Base-by-base conservation (phyloP, 92 coral and sea anemone species). In the Zoanthus solanderi region DNA sequence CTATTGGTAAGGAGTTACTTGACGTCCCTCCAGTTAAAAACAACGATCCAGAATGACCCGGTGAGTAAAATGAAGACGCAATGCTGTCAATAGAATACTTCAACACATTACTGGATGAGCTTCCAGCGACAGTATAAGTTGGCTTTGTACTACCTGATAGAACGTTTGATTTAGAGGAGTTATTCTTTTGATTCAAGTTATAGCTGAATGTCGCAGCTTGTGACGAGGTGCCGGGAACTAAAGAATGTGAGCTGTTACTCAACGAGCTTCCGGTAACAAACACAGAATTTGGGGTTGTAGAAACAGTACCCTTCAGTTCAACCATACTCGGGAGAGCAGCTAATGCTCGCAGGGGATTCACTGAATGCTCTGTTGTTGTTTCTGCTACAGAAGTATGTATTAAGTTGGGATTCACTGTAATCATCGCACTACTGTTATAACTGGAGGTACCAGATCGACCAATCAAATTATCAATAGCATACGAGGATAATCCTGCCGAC, bases 1-100 rank as follows among this genome's bases (percentile, higher is more conserved):
- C 75, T 16, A 76, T 76, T 46, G 90, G 61, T 7, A 88, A 54
- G 12, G 83, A 47, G 67, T 76, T 83, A 32, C 83, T 71, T 37
- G 80, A 44, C 6, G 89, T 48, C 1, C 83, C 87, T 10, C 91
- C 89, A 11, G 87, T 86, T 5, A 82, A 77, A 16, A 76, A 79
- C 23, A 76, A 89, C 17, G 89, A 83, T 2, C 63, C 83, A 42
- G 91, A 52, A 4, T 86, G 30, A 9, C 79, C 83, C 3, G 92
- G 72, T 47, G 83, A 78, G 69, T 91, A 92, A 80, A 93, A 92
- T 4, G 98, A 95, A 9, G 98, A 94, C 5, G 98, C 94, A 45
- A 95, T 95, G 45, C 92, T 95, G 74, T 93, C 98, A 14, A 95
- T 95, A 1, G 98, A 95, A 79, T 95, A 95, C 45, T 95, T 95